These are phyloP conservation scores for Psammodynastes pulverulentus DNA, from an alignment of 2,113 vertebrate species.

Conservation along the genomic window DNA sequence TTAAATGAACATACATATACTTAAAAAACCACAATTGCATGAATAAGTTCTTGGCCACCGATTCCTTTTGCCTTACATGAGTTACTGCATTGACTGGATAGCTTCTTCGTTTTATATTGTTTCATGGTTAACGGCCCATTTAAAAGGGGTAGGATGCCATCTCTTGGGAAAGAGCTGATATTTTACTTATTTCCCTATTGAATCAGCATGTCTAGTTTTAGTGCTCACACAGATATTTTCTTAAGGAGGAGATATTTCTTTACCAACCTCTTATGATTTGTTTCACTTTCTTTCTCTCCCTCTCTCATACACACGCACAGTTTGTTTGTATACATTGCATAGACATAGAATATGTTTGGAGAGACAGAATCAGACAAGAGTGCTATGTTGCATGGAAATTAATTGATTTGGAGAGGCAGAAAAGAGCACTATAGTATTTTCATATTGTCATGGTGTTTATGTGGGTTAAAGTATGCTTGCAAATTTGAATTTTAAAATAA, in stretches of 20 bases:
- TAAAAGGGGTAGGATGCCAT: not conserved
- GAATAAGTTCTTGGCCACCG: not conserved
- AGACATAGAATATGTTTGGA: not conserved
- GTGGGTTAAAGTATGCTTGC: not conserved
- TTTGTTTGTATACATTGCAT: not conserved
- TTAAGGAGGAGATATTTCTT: not conserved
- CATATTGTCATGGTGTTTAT: not conserved
- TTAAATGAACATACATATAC: constrained; percentile 16
- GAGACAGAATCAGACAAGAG: not conserved
- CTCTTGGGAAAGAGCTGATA: not conserved
- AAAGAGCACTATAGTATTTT: not conserved
- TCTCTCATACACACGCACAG: not conserved
- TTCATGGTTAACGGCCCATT: not conserved
- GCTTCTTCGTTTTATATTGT: not conserved
- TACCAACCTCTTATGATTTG: not conserved
- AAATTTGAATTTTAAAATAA: not conserved
- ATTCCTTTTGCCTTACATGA: not conserved
- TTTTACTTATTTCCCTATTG: not conserved
- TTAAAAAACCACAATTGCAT: not conserved
- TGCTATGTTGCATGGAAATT: not conserved
- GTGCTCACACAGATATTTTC: not conserved
- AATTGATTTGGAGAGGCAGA: not conserved
- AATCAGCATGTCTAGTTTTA: not conserved
- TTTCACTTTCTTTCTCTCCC: not conserved
- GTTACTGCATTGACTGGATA: not conserved